Conservation (phyloP, 2,888 invertebrate species). For the Amphipyra berbera region DNA sequence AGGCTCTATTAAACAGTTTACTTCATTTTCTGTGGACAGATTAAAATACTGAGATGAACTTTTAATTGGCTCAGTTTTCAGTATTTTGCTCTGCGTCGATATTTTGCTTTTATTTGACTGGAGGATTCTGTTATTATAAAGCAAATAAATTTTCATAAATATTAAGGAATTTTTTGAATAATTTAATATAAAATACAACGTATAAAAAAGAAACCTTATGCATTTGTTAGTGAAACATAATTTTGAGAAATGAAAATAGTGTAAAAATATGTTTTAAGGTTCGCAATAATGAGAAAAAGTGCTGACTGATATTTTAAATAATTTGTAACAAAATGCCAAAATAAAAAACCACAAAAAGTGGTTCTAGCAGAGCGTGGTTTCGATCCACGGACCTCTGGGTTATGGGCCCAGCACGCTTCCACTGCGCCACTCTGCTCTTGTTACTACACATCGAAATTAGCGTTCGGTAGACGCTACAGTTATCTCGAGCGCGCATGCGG, state of each 20-base stretch:
- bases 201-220: too few relatives aligned
- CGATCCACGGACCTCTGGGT: slow-evolving; percentile 97
- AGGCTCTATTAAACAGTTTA: slow-evolving; percentile 60
- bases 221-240: too few relatives aligned
- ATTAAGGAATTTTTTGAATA: too few relatives aligned
- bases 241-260: neutral
- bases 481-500: slow-evolving; percentile 53
- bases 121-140: neutral
- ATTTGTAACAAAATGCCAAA: slow-evolving; percentile 8
- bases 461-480: slow-evolving; percentile 25
- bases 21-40: slow-evolving; percentile 58
- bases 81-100: neutral
- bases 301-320: neutral
- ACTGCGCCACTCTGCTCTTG: slow-evolving; percentile 94
- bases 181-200: too few relatives aligned
- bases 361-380: slow-evolving; percentile 94
- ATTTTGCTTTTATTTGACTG: neutral
- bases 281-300: neutral
- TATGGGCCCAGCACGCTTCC: slow-evolving; percentile 96
- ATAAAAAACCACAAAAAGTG: slow-evolving; percentile 54
- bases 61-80: slow-evolving; percentile 57
- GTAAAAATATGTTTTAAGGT: neutral
- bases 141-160: too few relatives aligned
- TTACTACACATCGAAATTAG: slow-evolving; percentile 58
- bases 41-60: slow-evolving; percentile 61